phyloP scores from a whole-genome alignment of 2,113 vertebrate genomes.

The Nerophis ophidion region DNA sequence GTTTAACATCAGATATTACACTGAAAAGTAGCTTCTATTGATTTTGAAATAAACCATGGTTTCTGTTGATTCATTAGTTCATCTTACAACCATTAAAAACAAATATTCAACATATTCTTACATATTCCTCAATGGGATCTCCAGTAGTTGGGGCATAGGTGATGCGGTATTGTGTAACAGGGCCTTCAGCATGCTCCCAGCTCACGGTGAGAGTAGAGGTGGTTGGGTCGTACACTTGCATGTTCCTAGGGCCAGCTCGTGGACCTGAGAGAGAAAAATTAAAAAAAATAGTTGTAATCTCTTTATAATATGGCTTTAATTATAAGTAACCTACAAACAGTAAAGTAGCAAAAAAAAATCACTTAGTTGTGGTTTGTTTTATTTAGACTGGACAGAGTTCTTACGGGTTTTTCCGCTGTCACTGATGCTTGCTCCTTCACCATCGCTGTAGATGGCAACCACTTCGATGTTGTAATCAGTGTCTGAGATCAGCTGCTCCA shows the following conservation, averaged over 20 bases:
- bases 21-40: no score
- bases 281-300: neutral
- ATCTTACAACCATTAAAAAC: neutral
- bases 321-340: neutral
- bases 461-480: conserved; percentile 85
- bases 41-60: no score
- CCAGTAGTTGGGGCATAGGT: conserved; percentile 86
- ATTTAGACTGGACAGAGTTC: conserved; percentile 27
- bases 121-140: conserved; percentile 92
- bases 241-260: conserved; percentile 86
- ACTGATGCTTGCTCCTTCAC: conserved; percentile 79
- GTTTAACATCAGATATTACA: no score
- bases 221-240: conserved; percentile 85
- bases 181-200: conserved; percentile 93
- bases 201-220: conserved; percentile 86
- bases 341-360: neutral
- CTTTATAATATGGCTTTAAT: no score
- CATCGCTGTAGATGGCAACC: conserved; percentile 84
- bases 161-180: conserved; percentile 89
- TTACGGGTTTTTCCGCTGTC: conserved; percentile 88
- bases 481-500: conserved; percentile 82
- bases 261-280: conserved; percentile 70
- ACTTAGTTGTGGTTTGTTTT: neutral
- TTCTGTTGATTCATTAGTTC: neutral
- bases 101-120: conserved; percentile 60